Conservation (phyloP, 2,113 vertebrate species). For the Mirounga angustirostris region DNA sequence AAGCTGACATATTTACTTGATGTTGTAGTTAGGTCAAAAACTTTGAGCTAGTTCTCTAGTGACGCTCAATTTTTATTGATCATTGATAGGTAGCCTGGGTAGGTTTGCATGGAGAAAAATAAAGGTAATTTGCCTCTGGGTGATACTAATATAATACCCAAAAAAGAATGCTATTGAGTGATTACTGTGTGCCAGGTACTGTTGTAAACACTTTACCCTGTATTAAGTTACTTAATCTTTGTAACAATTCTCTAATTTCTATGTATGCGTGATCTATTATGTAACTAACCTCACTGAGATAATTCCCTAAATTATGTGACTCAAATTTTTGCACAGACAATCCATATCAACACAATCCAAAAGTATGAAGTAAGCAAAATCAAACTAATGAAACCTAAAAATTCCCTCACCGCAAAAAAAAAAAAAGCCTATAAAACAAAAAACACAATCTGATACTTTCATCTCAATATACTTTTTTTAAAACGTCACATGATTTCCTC, state of each 20-base stretch:
- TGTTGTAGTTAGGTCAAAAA: background rate
- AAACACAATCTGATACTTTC: background rate
- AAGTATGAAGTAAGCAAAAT: background rate
- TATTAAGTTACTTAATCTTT: background rate
- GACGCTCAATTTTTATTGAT: background rate
- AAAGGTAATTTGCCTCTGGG: background rate
- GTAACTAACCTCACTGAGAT: background rate
- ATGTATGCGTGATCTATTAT: background rate
- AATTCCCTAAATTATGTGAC: background rate
- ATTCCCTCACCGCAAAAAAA: background rate
- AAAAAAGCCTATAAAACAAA: background rate
- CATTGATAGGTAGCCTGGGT: background rate
- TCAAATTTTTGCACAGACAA: background rate
- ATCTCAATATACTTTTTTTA: background rate
- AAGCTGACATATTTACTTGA: background rate
- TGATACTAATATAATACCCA: background rate
- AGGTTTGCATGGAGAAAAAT: background rate
- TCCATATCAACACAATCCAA: background rate
- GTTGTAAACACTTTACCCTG: background rate
- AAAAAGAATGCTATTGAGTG: background rate
- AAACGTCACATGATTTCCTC: background rate
- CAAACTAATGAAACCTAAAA: background rate
- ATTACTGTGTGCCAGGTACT: background rate
- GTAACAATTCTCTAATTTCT: background rate
- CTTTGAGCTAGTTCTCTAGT: background rate